Evolutionary conservation across 1,140 invertebrate genomes (phyloP).

Genomic region (Neomicropteryx cornuta): DNA sequence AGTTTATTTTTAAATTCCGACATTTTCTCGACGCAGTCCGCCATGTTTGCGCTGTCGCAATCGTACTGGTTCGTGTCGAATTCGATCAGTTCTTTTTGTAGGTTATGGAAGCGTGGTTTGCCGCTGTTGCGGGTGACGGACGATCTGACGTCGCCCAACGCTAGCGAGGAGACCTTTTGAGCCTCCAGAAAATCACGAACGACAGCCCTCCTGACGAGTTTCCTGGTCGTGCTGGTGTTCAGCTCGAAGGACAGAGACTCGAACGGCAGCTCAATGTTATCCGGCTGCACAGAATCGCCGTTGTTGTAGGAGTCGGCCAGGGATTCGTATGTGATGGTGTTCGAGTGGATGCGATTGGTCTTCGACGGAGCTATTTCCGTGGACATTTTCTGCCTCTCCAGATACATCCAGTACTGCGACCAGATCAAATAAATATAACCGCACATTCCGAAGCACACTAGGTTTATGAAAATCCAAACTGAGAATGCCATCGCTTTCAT

Average conservation of each 20-base stretch:
- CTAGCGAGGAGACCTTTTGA: slow-evolving; percentile 1
- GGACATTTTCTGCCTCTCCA: slow-evolving; percentile 37
- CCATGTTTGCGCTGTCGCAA: slow-evolving; percentile 34
- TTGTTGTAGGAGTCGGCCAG: too few relatives aligned
- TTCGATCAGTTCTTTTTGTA: slow-evolving; percentile 37
- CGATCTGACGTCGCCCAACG: slow-evolving; percentile 6
- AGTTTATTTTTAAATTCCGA: slow-evolving; percentile 42
- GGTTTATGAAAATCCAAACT: slow-evolving; percentile 59
- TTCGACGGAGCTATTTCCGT: too few relatives aligned
- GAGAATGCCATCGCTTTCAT: slow-evolving; percentile 54
- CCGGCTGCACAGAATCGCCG: too few relatives aligned
- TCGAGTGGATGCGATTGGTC: too few relatives aligned
- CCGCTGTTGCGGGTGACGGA: slow-evolving; percentile 17
- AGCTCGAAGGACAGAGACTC: slow-evolving; percentile 6
- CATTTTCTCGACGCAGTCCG: slow-evolving; percentile 34
- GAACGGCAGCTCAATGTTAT: slow-evolving; percentile 7
- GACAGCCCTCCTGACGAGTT: slow-evolving; percentile 3
- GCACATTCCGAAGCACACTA: slow-evolving; percentile 57
- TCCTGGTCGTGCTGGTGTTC: slow-evolving; percentile 19
- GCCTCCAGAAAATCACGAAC: too few relatives aligned
- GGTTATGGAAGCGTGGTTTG: slow-evolving; percentile 45
- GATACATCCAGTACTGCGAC: slow-evolving; percentile 56
- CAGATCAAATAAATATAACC: slow-evolving; percentile 59
- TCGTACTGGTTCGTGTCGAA: slow-evolving; percentile 39
- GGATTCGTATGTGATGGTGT: too few relatives aligned